Conservation (phyloP, 2,797 vertebrate genomes). For the Zenarchopterus dispar region DNA sequence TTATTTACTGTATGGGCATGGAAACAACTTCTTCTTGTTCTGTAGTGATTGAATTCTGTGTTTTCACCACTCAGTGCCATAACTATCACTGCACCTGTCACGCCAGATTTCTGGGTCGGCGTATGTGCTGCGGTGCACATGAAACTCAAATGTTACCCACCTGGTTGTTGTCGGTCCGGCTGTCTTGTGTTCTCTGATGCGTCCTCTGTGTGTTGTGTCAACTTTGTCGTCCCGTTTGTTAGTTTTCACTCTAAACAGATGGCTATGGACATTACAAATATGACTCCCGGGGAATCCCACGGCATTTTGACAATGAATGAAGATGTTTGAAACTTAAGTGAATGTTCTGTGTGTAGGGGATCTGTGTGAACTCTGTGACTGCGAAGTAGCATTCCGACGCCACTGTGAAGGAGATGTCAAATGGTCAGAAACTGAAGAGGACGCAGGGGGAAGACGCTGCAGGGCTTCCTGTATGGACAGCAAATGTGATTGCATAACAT, state of each 20-base stretch:
- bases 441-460: not conserved
- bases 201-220: constrained; percentile 81
- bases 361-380: not conserved
- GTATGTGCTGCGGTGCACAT: constrained; percentile 12
- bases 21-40: not conserved
- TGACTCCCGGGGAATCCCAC: constrained; percentile 25
- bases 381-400: not conserved
- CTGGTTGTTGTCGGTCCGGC: constrained; percentile 54
- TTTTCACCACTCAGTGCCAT: not conserved
- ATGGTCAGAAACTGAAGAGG: constrained; percentile 1
- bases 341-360: not conserved
- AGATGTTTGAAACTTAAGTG: not conserved
- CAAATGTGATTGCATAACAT: constrained; percentile 7
- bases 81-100: not conserved
- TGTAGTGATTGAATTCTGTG: not conserved
- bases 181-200: constrained; percentile 54
- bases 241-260: constrained; percentile 80
- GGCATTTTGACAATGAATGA: constrained; percentile 22
- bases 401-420: not conserved
- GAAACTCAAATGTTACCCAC: constrained; percentile 38
- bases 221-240: constrained; percentile 50
- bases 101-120: not conserved
- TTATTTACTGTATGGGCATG: not conserved
- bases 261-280: constrained; percentile 70
- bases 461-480: not conserved